phyloP scores from a whole-genome alignment of 2,888 invertebrate species.

The Eilema griseolum region DNA sequence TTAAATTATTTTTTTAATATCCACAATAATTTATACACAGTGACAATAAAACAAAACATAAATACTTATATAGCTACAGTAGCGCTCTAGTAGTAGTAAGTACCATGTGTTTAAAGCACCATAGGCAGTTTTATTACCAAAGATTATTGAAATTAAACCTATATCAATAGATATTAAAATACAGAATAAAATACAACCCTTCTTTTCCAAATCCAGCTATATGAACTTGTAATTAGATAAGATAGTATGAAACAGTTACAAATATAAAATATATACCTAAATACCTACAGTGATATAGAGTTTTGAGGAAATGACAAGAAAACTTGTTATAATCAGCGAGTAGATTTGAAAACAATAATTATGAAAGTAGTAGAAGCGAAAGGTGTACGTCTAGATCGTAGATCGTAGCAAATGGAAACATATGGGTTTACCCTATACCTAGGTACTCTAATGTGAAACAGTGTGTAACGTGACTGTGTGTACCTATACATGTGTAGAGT shows the following conservation, averaged over 20 bases:
- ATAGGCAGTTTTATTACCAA: too few relatives aligned
- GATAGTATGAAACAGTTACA: neutral
- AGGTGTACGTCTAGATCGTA: neutral
- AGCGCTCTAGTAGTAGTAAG: too few relatives aligned
- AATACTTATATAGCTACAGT: too few relatives aligned
- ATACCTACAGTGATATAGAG: neutral
- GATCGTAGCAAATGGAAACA: neutral
- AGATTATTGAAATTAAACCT: neutral
- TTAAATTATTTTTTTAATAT: neutral
- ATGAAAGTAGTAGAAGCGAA: neutral
- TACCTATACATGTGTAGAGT: neutral
- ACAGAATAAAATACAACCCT: neutral
- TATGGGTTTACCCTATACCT: neutral
- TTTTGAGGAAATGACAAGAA: neutral
- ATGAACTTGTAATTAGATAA: too few relatives aligned
- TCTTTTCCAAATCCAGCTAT: too few relatives aligned
- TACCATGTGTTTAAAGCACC: too few relatives aligned
- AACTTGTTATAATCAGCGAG: neutral
- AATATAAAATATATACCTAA: neutral
- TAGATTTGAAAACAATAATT: neutral
- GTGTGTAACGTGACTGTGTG: neutral
- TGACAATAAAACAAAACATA: too few relatives aligned
- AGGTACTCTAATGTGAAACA: neutral
- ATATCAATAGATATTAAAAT: neutral
- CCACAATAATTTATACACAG: neutral